Percentiles rank a stretch among this genome's conserved stretches.
Conservation (phyloP, 2,113 vertebrate genomes). For the Dromiciops gliroides region DNA sequence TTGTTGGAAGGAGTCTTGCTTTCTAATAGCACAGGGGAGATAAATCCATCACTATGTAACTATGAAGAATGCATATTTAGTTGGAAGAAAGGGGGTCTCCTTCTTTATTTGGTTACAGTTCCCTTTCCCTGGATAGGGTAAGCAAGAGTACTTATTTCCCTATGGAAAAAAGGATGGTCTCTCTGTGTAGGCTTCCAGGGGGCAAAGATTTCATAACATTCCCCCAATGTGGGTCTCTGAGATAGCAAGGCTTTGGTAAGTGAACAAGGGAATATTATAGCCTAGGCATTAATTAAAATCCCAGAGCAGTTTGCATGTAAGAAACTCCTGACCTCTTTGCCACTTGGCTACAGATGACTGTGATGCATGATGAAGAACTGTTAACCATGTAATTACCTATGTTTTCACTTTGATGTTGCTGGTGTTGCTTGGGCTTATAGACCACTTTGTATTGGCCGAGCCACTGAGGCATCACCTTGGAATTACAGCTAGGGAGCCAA, state of each 20-base stretch:
- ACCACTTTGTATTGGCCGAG: background rate
- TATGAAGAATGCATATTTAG: background rate
- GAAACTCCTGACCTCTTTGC: background rate
- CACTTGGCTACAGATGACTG: background rate
- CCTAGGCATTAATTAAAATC: background rate
- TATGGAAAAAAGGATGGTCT: background rate
- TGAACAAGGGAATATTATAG: background rate
- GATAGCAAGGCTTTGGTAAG: background rate
- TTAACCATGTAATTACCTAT: background rate
- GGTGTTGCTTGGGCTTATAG: background rate
- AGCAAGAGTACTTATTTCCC: background rate
- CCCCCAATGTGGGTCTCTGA: background rate
- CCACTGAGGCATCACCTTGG: background rate
- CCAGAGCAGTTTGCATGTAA: background rate
- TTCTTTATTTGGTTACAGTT: background rate
- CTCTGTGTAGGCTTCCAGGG: background rate
- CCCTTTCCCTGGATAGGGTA: background rate
- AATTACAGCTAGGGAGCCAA: background rate
- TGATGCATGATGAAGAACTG: background rate
- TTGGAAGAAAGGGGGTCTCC: background rate
- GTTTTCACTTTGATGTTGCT: background rate
- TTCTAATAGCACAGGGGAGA: background rate
- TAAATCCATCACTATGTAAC: background rate
- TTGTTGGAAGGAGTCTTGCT: too few relatives aligned
- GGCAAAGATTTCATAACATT: background rate